A percentile compares a stretch with the other conserved stretches of the same genome.
phyloP scores from a whole-genome alignment of 2,113 vertebrate species.

The Poeciliopsis turrubarensis region DNA sequence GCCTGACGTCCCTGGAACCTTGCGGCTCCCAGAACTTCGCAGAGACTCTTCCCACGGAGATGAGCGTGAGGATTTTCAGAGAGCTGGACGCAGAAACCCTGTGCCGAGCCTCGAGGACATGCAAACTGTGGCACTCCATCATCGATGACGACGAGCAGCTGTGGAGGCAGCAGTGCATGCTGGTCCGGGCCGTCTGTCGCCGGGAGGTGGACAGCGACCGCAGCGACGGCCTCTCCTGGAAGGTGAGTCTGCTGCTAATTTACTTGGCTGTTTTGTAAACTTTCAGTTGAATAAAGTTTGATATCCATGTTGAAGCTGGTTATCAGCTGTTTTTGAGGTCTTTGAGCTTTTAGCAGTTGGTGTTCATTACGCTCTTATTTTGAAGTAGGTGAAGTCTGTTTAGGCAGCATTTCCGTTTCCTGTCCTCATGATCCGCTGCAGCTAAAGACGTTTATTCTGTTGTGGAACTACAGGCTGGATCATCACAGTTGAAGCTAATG shows the following conservation, averaged over 20 bases:
- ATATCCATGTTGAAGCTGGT: too few relatives aligned
- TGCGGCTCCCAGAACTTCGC: constrained; percentile 70
- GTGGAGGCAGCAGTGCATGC: constrained; percentile 85
- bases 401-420: too few relatives aligned
- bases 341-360: too few relatives aligned
- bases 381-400: too few relatives aligned
- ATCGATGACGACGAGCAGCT: constrained; percentile 81
- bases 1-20: constrained; percentile 4
- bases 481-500: too few relatives aligned
- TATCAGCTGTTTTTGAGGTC: too few relatives aligned
- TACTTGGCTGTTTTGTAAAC: too few relatives aligned
- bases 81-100: constrained; percentile 83
- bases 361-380: too few relatives aligned
- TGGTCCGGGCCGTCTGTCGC: constrained; percentile 76
- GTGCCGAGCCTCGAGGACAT: constrained; percentile 81
- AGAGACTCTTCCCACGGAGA: constrained; percentile 80
- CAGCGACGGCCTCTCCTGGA: constrained; percentile 84
- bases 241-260: constrained; percentile 75
- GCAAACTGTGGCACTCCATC: constrained; percentile 81
- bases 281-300: too few relatives aligned
- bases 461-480: too few relatives aligned
- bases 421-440: too few relatives aligned
- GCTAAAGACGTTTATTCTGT: too few relatives aligned
- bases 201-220: constrained; percentile 85
- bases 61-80: constrained; percentile 83